Evolutionary conservation across 2,888 invertebrate genomes (phyloP).

Genomic region (Coenonympha glycerion): DNA sequence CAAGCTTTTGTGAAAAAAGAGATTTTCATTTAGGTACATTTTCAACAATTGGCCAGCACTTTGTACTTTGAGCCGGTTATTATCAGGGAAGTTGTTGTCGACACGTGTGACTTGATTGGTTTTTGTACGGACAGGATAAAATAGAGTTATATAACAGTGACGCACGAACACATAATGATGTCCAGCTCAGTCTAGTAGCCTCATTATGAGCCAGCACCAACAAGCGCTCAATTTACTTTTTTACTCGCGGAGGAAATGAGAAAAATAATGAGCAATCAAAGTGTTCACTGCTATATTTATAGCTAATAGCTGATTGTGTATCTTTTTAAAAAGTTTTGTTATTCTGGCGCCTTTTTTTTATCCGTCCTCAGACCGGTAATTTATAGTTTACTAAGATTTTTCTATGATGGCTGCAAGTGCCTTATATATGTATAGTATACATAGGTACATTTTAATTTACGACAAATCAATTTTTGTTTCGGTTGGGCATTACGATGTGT

Average conservation of each 20-base stretch:
- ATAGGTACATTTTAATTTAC: no score
- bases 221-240: slow-evolving; percentile 34
- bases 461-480: no score
- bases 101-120: no score
- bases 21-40: no score
- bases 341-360: not conserved
- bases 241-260: slow-evolving; percentile 46
- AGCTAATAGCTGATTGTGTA: slow-evolving; percentile 15
- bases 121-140: not conserved
- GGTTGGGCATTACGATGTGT: no score
- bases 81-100: no score
- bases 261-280: slow-evolving; percentile 42
- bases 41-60: no score
- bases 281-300: slow-evolving; percentile 17
- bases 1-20: no score
- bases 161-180: not conserved
- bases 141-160: not conserved
- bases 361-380: not conserved
- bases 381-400: not conserved
- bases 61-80: no score
- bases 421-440: no score
- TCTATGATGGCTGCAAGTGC: not conserved
- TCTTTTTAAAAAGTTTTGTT: slow-evolving; percentile 6
- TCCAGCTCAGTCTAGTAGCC: slow-evolving; percentile 12
- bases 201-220: slow-evolving; percentile 33